Evolutionary conservation across 2,113 vertebrate genomes (phyloP), one percentile per base, ranked within the genome.

Genomic region (Ciconia maguari): DNA sequence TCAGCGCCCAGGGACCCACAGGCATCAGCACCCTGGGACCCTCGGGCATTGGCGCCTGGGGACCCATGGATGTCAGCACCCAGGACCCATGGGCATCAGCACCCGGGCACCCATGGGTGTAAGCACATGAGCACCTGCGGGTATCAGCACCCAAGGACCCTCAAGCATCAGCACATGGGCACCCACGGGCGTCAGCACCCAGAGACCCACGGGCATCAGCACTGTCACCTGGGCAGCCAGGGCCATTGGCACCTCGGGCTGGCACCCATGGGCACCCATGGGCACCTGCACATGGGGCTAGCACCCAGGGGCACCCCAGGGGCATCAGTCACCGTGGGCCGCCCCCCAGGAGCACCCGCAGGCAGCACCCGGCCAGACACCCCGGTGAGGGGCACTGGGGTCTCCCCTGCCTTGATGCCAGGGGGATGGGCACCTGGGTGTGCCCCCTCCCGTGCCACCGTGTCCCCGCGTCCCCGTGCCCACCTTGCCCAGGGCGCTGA

Each of bases 401-500:
- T 8, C 9, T 38, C 12, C 44, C 80, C 32, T 4, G 16, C 4
- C 55, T 11, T 0, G 2, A 15, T 1, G 22, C 25, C 44, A 6
- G 13, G 34, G 29, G 17, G 32, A 16, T 14, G 30, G 22, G 3
- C 14, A 13, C 29, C 34, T 5, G 2, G 25, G 34, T 44, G 34
- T 49, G 14, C 26, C 38, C 22, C 38, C 29, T 17, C 27, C 9
- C 5, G 7, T 17, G 54, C 17, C 54, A 11, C 54, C 54, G 13
- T 3, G 11, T 12, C 57, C 8, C 36, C 44, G 11, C 1, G 0
- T 14, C 12, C 30, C 21, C 0, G 4, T 1, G 5, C 99, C 98
- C 97, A 99, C 99, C 99, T 99, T 99, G 49, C 99, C 99, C 26
- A 99, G 98, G 9, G 98, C 97, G 21, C 99, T 99, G 94, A 99